Base-by-base conservation (phyloP, 2,113 vertebrate genomes). In the Peromyscus maniculatus region DNA sequence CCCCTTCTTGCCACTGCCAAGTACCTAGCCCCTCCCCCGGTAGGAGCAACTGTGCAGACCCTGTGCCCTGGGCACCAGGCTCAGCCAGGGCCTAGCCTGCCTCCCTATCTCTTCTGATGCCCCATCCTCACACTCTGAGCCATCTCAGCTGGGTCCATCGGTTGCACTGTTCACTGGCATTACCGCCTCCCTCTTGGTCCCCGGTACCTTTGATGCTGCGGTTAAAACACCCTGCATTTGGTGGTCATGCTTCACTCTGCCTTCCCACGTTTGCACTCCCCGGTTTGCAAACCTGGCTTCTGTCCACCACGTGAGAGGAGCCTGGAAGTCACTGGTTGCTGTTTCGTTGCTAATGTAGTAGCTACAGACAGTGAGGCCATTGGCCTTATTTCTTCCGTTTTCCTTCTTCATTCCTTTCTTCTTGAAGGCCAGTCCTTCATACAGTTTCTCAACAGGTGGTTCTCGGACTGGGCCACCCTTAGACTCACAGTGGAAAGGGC, bases 261-360 rank as follows among this genome's bases (percentile, higher is more conserved):
- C 13, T 69, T 55, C 19, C 59, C 9, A 0, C 7, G 3, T 67
- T 31, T 86, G 3, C 43, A 31, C 11, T 39, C 36, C 80, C 28
- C 2, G 0, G n/a, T 57, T 26, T 87, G 75, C 72, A 77, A 8
- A 59, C 9, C 31, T 64, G 21, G 22, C 36, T 28, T 52, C 67
- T 15, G 7, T 21, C 59, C 72, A 22, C n/a, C 7, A 4, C 0
- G 0, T 64, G 64, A 13, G 13, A 22, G 24, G 6, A 22, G 62
- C 43, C 7, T 4, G 24, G 39, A 71, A 22, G 80, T n/a, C 21
- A 0, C 3, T 19, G 2, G 55, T 22, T 79, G 55, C 59, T 7
- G 0, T 7, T 16, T 11, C 1, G 0, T 2, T 36, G 16, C 67
- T 26, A 1, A 11, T 33, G 33, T 36, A 1, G 22, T 11, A n/a